Percentiles rank a stretch among this genome's conserved stretches.
Evolutionary conservation across 2,797 vertebrate genomes (phyloP).

Genomic region (Acropternis orthonyx): DNA sequence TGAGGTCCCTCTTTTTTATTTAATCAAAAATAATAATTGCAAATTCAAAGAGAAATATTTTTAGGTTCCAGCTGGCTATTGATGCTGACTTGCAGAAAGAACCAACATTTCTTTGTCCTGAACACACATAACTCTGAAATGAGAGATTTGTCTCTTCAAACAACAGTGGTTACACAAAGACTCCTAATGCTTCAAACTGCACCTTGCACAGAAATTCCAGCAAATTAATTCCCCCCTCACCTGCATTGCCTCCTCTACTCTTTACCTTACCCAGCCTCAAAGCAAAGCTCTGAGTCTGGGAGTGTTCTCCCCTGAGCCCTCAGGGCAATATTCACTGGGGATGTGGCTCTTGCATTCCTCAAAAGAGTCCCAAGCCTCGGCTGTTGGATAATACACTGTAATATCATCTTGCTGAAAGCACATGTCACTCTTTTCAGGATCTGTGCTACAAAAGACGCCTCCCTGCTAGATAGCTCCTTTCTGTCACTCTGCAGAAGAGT

Average conservation of each 20-base stretch:
- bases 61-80: constrained; percentile 26
- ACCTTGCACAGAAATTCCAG: not conserved
- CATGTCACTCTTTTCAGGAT: not conserved
- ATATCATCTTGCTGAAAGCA: not conserved
- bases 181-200: not conserved
- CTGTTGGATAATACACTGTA: not conserved
- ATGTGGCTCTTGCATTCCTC: not conserved
- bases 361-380: not conserved
- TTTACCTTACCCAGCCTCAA: not conserved
- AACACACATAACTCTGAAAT: not conserved
- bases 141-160: constrained; percentile 26
- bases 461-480: not conserved
- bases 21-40: constrained; percentile 39
- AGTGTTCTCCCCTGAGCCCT: not conserved
- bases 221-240: not conserved
- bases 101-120: constrained; percentile 4
- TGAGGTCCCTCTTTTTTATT: not conserved
- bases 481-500: not conserved
- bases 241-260: not conserved
- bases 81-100: constrained; percentile 43
- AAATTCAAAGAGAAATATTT: constrained; percentile 30
- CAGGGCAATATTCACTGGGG: not conserved
- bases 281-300: not conserved
- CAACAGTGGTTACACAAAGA: not conserved
- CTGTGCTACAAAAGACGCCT: fast-evolving